Percentiles rank a stretch among this genome's conserved stretches.
These are phyloP conservation scores for Mermis nigrescens DNA, from an alignment of 2,888 invertebrate species.

Conservation along the genomic window DNA sequence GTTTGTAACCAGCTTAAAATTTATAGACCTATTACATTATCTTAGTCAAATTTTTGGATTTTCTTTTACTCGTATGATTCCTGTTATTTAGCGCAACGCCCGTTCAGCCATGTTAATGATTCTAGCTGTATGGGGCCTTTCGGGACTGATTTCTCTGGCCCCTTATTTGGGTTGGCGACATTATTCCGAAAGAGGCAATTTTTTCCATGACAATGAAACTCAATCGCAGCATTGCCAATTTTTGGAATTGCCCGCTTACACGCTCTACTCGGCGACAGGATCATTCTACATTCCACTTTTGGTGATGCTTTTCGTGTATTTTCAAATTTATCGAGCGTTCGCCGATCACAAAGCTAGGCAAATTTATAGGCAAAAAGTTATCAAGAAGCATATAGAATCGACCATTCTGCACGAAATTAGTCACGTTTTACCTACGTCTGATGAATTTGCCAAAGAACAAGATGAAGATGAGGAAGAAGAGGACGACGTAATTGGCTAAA, in stretches of 20 bases:
- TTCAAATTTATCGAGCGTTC: slow-evolving; percentile 58
- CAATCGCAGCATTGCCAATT: slow-evolving; percentile 21
- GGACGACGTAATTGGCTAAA: too few relatives aligned
- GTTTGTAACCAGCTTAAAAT: too few relatives aligned
- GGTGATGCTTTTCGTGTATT: slow-evolving; percentile 98
- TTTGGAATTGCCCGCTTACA: slow-evolving; percentile 33
- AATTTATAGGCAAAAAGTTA: slow-evolving; percentile 30
- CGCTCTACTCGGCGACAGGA: slow-evolving; percentile 41
- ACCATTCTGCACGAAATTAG: slow-evolving; percentile 32
- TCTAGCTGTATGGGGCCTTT: slow-evolving; percentile 34
- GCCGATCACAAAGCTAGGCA: slow-evolving; percentile 33
- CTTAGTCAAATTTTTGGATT: too few relatives aligned
- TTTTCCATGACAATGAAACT: neutral
- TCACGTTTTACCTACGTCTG: slow-evolving; percentile 25
- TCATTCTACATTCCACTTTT: slow-evolving; percentile 98
- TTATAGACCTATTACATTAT: too few relatives aligned
- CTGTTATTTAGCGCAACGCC: slow-evolving; percentile 29
- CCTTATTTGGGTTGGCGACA: slow-evolving; percentile 38
- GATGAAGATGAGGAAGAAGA: slow-evolving; percentile 10
- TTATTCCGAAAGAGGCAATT: slow-evolving; percentile 15
- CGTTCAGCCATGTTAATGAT: slow-evolving; percentile 34
- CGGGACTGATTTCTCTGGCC: slow-evolving; percentile 36
- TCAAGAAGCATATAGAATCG: slow-evolving; percentile 31
- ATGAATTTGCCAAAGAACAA: slow-evolving; percentile 7
- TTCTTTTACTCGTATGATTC: too few relatives aligned